These are phyloP conservation scores for Hestina assimilis DNA, from an alignment of 1,140 invertebrate species.

Conservation along the genomic window DNA sequence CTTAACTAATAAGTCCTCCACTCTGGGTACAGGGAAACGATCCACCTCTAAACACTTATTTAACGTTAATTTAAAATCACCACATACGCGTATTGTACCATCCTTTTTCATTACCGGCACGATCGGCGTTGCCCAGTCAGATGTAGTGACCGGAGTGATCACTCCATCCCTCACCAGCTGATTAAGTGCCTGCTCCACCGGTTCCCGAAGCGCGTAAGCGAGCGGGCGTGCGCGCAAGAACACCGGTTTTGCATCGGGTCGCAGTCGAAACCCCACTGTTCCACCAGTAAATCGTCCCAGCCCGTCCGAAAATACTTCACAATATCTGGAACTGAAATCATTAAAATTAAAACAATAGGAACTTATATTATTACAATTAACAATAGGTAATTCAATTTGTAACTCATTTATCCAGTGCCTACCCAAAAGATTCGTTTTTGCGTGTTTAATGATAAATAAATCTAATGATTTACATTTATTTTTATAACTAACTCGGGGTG, in stretches of 20 bases:
- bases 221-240: conserved; percentile 44
- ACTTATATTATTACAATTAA: neutral
- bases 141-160: conserved; percentile 22
- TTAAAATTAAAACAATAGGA: conserved; percentile 8
- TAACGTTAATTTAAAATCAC: conserved; percentile 37
- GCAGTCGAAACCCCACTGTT: conserved; percentile 17
- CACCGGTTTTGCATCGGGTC: conserved; percentile 26
- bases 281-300: conserved; percentile 41
- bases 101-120: conserved; percentile 43
- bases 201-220: conserved; percentile 34
- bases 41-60: conserved; percentile 49
- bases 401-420: conserved; percentile 36
- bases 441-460: conserved; percentile 31
- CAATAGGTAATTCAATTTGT: conserved; percentile 10
- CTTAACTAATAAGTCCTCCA: conserved; percentile 47
- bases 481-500: conserved; percentile 16
- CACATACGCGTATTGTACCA: conserved; percentile 34
- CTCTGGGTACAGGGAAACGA: conserved; percentile 51
- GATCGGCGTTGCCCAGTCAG: conserved; percentile 28
- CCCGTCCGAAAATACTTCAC: conserved; percentile 34
- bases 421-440: conserved; percentile 34
- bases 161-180: conserved; percentile 29
- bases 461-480: conserved; percentile 29
- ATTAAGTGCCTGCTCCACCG: conserved; percentile 34
- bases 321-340: conserved; percentile 39